Evolutionary conservation across 1,140 invertebrate genomes (phyloP).

Genomic region (Trinorchestia longiramus): DNA sequence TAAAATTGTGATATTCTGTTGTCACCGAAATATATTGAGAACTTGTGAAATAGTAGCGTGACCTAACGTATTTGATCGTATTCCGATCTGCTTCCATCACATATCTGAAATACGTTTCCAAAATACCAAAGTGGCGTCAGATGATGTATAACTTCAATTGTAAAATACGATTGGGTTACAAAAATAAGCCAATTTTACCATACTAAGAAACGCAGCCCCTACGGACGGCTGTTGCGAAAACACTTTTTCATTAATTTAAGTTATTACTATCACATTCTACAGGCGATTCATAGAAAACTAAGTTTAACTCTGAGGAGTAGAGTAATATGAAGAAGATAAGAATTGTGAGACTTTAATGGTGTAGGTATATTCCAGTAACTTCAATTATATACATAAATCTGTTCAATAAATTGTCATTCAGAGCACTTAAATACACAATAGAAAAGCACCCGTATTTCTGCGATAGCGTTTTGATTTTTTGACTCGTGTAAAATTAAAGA

Average conservation of each 20-base stretch:
- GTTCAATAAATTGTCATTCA: background rate
- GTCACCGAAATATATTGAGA: background rate
- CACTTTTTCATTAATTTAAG: too few relatives aligned
- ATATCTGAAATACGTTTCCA: background rate
- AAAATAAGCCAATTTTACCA: too few relatives aligned
- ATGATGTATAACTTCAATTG: background rate
- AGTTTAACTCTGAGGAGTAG: background rate
- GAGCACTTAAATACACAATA: background rate
- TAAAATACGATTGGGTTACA: background rate
- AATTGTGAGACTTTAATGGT: background rate
- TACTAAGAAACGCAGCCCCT: too few relatives aligned
- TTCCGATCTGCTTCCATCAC: background rate
- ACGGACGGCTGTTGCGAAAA: too few relatives aligned
- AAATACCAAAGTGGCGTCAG: background rate
- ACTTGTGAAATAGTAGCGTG: background rate
- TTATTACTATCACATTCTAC: too few relatives aligned
- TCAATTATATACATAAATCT: background rate
- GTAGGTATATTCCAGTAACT: background rate
- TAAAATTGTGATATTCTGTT: background rate
- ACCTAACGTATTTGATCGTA: background rate
- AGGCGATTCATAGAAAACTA: background rate
- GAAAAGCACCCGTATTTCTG: background rate
- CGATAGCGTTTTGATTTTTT: background rate
- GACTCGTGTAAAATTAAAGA: background rate
- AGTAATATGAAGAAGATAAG: background rate